A percentile compares a stretch with the other conserved stretches of the same genome.
These are phyloP conservation scores for Melanerpes aurifrons DNA, from an alignment of 2,113 vertebrate genomes.

Conservation along the genomic window DNA sequence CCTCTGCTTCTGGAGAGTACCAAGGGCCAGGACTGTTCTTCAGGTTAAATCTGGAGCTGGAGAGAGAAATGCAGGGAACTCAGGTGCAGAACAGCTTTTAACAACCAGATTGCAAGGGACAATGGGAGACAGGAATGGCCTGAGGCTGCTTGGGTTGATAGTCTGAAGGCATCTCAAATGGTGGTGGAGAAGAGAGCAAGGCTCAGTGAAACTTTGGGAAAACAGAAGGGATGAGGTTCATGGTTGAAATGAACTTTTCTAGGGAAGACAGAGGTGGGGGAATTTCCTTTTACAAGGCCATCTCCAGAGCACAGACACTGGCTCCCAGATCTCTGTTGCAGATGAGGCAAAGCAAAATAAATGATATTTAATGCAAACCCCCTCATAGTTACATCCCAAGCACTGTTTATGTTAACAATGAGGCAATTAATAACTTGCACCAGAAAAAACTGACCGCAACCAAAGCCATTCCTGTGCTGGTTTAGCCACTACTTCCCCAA, in stretches of 20 bases:
- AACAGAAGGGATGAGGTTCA: not conserved
- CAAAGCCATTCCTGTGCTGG: not conserved
- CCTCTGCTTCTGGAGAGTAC: not conserved
- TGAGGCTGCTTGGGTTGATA: not conserved
- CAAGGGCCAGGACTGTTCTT: not conserved
- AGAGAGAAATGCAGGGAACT: not conserved
- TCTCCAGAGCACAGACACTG: not conserved
- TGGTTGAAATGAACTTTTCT: not conserved
- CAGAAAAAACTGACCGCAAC: not conserved
- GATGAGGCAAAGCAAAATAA: not conserved
- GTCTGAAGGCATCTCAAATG: not conserved
- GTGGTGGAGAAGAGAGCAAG: not conserved
- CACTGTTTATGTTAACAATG: not conserved
- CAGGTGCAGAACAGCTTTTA: not conserved
- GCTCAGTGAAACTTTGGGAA: not conserved
- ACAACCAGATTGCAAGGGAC: not conserved
- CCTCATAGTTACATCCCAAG: not conserved
- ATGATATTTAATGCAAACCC: not conserved
- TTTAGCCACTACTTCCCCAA: constrained; percentile 20
- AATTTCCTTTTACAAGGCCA: not conserved
- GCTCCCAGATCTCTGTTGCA: not conserved
- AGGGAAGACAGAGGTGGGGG: not conserved
- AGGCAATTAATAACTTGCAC: constrained; percentile 35
- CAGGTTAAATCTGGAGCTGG: not conserved
- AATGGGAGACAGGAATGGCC: not conserved